Percentiles rank a stretch among this genome's conserved stretches.
Evolutionary conservation across 2,888 invertebrate genomes (phyloP).

Genomic region (Aethes cnicana): DNA sequence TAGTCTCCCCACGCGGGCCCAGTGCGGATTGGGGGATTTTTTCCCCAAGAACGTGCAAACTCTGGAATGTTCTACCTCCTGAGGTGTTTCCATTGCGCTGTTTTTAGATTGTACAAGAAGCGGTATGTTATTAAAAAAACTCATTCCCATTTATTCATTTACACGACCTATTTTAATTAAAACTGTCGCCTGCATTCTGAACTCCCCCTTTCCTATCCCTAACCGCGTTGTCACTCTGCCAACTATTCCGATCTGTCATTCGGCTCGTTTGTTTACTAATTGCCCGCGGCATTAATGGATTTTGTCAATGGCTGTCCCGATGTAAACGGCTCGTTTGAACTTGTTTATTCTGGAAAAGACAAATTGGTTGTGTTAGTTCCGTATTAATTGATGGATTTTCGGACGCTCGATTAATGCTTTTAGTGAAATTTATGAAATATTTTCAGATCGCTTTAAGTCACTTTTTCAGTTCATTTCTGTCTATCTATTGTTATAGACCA

Average conservation of each 20-base stretch:
- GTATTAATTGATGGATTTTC: conserved; percentile 27
- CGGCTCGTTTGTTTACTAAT: conserved; percentile 79
- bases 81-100: no score
- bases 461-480: no score
- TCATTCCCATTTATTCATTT: no score
- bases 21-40: no score
- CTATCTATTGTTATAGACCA: no score
- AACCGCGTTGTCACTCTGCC: conserved; percentile 67
- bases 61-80: no score
- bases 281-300: conserved; percentile 74
- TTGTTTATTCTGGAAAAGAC: conserved; percentile 68
- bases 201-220: conserved; percentile 40
- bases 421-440: conserved; percentile 13
- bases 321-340: conserved; percentile 65
- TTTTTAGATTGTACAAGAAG: no score
- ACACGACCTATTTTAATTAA: no score
- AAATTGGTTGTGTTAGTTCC: conserved; percentile 48
- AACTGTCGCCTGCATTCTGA: conserved; percentile 33
- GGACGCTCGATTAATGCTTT: conserved; percentile 16
- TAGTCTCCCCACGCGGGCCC: no score
- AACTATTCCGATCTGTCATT: conserved; percentile 74
- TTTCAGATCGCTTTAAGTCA: no score
- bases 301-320: conserved; percentile 66
- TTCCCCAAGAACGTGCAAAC: no score
- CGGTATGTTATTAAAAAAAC: no score